phyloP scores from a whole-genome alignment of 2,113 vertebrate genomes.

The Leuciscus idus region DNA sequence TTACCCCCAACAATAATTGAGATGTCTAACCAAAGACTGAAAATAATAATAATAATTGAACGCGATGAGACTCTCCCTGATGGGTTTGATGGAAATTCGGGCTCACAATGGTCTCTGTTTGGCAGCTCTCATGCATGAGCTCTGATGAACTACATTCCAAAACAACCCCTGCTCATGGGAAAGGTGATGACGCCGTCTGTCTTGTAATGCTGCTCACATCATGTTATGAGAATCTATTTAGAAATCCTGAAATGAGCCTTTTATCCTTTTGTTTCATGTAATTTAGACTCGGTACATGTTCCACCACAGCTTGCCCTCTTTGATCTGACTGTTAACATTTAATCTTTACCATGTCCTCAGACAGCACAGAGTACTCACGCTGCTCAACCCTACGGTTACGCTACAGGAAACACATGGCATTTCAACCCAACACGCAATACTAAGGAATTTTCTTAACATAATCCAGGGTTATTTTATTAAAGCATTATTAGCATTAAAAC shows the following conservation, averaged over 20 bases:
- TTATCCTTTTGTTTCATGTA: slow-evolving; percentile 41
- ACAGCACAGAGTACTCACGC: background rate
- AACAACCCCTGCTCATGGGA: background rate
- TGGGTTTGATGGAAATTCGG: background rate
- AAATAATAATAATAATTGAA: background rate
- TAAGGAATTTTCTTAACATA: background rate
- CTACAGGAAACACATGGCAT: background rate
- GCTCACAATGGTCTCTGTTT: background rate
- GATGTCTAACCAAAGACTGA: background rate
- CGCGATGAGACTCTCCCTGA: background rate
- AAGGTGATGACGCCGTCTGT: background rate
- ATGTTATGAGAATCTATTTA: slow-evolving; percentile 26
- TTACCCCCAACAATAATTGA: background rate
- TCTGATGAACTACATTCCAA: background rate
- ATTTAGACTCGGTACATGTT: slow-evolving; percentile 24
- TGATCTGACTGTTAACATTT: slow-evolving; percentile 40
- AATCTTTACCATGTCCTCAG: slow-evolving; percentile 21
- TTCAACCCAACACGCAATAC: slow-evolving; percentile 20
- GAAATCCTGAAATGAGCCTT: slow-evolving; percentile 26
- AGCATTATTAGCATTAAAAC: background rate
- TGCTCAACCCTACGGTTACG: background rate
- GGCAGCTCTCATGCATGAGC: background rate
- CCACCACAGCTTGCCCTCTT: background rate
- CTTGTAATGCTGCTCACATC: slow-evolving; percentile 25
- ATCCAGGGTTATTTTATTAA: background rate